Evolutionary conservation across 2,888 invertebrate genomes (phyloP).

Genomic region (Doris montereyensis): DNA sequence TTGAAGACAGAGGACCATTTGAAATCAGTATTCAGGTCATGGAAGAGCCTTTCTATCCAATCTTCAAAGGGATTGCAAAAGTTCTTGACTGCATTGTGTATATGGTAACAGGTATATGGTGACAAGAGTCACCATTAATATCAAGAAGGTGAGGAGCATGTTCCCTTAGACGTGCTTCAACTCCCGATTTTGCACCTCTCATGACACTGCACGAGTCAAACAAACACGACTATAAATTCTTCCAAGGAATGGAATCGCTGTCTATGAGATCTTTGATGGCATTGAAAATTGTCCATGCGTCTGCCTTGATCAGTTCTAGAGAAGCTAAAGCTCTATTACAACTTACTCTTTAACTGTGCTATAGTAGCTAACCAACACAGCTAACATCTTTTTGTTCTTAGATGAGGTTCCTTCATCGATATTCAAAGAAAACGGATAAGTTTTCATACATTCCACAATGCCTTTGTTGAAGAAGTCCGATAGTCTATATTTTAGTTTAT

Average conservation of each 20-base stretch:
- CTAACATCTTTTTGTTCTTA: conserved; percentile 8
- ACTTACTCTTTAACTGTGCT: conserved; percentile 10
- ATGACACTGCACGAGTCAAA: conserved; percentile 45
- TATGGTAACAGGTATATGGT: conserved; percentile 42
- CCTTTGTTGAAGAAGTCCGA: conserved; percentile 1
- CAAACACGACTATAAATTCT: conserved; percentile 12
- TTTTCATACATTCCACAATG: background rate
- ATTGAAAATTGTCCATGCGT: conserved; percentile 2
- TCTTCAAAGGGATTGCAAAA: conserved; percentile 39
- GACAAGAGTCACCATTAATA: conserved; percentile 43
- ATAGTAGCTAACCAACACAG: background rate
- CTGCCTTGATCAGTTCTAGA: background rate
- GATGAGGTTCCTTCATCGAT: conserved; percentile 7
- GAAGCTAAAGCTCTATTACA: background rate
- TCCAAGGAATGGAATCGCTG: conserved; percentile 3
- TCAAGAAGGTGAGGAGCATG: conserved; percentile 41
- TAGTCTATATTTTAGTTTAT: conserved; percentile 8
- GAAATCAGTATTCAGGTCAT: conserved; percentile 37
- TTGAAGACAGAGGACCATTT: background rate
- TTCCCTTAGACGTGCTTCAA: conserved; percentile 34
- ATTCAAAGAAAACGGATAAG: too few relatives aligned
- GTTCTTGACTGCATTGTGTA: conserved; percentile 39
- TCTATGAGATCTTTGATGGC: conserved; percentile 6
- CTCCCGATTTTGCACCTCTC: conserved; percentile 37
- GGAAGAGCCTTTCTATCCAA: conserved; percentile 23